phyloP scores from a whole-genome alignment of 2,797 vertebrate genomes.

The Atherinosoma microstoma region DNA sequence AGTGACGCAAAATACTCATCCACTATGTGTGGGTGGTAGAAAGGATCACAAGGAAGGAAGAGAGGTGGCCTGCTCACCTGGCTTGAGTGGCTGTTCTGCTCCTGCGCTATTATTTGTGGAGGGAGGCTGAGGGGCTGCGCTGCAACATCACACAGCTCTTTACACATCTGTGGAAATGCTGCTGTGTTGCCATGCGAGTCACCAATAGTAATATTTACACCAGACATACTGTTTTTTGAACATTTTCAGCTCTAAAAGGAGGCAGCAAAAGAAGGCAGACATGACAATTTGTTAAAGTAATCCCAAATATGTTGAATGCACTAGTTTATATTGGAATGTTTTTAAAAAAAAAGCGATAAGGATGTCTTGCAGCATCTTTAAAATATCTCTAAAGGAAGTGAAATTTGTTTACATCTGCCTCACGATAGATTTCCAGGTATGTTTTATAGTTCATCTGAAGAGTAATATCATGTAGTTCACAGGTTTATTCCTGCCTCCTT shows the following conservation, averaged over 20 bases:
- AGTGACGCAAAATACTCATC: constrained; percentile 5
- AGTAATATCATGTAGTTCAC: not conserved
- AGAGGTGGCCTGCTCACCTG: constrained; percentile 76
- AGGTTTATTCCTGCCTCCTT: constrained; percentile 8
- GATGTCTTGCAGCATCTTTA: not conserved
- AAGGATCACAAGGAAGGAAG: constrained; percentile 49
- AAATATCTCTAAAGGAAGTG: not conserved
- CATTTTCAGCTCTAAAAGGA: not conserved
- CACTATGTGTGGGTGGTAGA: constrained; percentile 39
- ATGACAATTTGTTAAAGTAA: not conserved
- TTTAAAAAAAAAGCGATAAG: accelerated
- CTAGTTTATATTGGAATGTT: not conserved
- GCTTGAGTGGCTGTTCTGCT: constrained; percentile 83
- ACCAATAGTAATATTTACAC: constrained; percentile 4
- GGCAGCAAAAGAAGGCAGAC: not conserved
- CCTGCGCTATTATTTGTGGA: constrained; percentile 99
- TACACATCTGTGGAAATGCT: constrained; percentile 5
- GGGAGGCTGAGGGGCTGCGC: constrained; percentile 89
- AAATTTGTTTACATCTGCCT: not conserved
- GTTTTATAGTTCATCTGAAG: not conserved
- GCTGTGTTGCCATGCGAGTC: constrained; percentile 11
- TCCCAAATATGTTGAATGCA: not conserved
- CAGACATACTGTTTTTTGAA: not conserved
- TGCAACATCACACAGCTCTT: constrained; percentile 88
- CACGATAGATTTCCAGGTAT: not conserved